Evolutionary conservation across 2,888 invertebrate genomes (phyloP).

Genomic region (Rhimphoctona megacephalus): DNA sequence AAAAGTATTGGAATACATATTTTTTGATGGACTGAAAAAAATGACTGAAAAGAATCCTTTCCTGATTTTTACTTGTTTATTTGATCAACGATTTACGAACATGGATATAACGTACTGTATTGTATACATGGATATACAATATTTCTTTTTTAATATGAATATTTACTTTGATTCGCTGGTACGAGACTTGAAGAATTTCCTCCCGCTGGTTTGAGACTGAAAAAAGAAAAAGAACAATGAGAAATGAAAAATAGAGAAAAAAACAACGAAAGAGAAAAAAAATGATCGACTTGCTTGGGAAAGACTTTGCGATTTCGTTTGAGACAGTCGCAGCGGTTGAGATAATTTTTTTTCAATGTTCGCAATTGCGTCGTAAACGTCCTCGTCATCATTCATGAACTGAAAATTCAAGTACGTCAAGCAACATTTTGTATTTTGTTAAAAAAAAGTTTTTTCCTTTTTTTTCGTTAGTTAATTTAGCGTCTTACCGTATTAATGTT

Average conservation of each 20-base stretch:
- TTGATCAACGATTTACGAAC: neutral
- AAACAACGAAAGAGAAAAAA: neutral
- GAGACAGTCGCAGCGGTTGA: conserved; percentile 37
- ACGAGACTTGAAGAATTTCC: conserved; percentile 66
- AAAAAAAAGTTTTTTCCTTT: neutral
- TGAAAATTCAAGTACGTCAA: conserved; percentile 19
- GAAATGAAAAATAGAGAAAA: neutral
- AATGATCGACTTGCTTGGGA: conserved; percentile 37
- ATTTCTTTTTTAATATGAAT: neutral
- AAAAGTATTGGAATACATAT: neutral
- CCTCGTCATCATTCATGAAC: conserved; percentile 29
- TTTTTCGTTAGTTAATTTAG: neutral
- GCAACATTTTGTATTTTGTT: neutral
- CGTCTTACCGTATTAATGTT: conserved; percentile 22
- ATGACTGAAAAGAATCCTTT: neutral
- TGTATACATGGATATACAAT: too few relatives aligned
- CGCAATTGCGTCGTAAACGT: conserved; percentile 39
- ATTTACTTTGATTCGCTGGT: conserved; percentile 35
- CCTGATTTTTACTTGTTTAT: neutral
- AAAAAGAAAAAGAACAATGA: conserved; percentile 16
- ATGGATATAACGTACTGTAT: neutral
- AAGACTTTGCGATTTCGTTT: conserved; percentile 15
- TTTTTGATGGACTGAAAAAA: neutral
- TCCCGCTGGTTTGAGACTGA: conserved; percentile 33
- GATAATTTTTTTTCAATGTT: conserved; percentile 32